Conservation (phyloP, 2,797 vertebrate genomes). For the Pangasius djambal region DNA sequence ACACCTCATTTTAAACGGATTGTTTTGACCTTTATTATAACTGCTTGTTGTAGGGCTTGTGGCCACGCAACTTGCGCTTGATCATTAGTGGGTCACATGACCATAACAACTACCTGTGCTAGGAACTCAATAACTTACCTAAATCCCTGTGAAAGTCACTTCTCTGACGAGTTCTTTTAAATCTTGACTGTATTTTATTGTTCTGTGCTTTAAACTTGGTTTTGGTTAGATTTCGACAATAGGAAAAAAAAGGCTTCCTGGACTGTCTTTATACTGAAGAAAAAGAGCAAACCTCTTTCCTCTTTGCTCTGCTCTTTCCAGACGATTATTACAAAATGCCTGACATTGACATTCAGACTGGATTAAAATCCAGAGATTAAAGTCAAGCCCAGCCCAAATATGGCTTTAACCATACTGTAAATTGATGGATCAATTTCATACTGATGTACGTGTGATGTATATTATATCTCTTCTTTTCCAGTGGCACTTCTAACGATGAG, state of each 20-base stretch:
- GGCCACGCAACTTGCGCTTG: background rate
- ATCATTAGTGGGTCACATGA: background rate
- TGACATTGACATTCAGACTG: background rate
- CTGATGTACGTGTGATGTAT: background rate
- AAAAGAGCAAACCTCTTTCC: background rate
- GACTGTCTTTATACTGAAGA: background rate
- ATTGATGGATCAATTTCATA: background rate
- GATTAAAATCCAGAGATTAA: background rate
- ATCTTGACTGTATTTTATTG: background rate
- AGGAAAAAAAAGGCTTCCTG: too few species aligned
- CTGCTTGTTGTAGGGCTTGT: background rate
- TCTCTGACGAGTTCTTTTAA: background rate
- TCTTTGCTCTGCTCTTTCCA: background rate
- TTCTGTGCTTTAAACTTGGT: background rate
- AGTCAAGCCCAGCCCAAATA: background rate
- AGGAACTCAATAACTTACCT: background rate
- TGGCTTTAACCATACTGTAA: background rate
- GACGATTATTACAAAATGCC: background rate
- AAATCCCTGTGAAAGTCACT: background rate
- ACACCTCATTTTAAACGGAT: background rate
- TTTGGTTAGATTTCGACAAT: background rate
- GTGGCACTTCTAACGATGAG: slow-evolving; percentile 90
- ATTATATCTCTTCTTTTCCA: slow-evolving; percentile 58
- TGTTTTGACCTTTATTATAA: background rate
- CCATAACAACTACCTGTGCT: too few species aligned